Base-by-base conservation (phyloP, 2,888 invertebrate species). In the Athrips mouffetella region DNA sequence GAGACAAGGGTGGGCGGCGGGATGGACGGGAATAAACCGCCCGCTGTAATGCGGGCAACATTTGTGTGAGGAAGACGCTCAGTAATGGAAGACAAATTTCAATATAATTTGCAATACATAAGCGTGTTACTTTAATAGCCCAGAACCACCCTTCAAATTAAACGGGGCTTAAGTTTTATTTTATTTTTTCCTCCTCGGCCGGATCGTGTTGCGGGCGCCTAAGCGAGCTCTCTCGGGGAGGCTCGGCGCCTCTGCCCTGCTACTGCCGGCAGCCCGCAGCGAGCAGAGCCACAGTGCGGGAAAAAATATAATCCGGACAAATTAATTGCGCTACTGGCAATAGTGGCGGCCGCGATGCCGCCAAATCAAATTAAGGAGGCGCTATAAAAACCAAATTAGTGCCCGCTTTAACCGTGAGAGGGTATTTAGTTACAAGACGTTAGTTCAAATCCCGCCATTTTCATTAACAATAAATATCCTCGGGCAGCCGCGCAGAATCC, bases 91-190 rank as follows among this genome's bases (percentile, higher is more conserved):
- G 88, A 88, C 88, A 88, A 88, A 88, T 88, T 88, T 89, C 89
- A 88, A 89, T 89, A 89, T 89, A 88, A 89, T 89, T 89, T 89
- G 87, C 88, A 89, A 88, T 89, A 89, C 89, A 89, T 89, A 89
- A 88, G 89, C 89, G 89, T 89, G 87, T 88, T 89, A 89, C 87
- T 88, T 89, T 89, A 89, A 89, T 89, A 89, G 89, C 82, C 89
- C 88, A 84, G 88, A 89, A 89, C 89, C 89, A 87, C 88, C 89
- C 88, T 84, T 86, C 89, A 89, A 89, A 89, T 89, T 89, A 89
- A 89, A 89, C 86, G 86, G 81, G 81, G 89, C 88, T 89, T 88
- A 89, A 88, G 86, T 87, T 87, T 87, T 87, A 85, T 87, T 85
- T 85, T 85, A 84, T 85, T 88, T 86, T 87, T 87, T 87, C 80